Base-by-base conservation (phyloP, 1,140 invertebrate species). In the Radopholus similis region DNA sequence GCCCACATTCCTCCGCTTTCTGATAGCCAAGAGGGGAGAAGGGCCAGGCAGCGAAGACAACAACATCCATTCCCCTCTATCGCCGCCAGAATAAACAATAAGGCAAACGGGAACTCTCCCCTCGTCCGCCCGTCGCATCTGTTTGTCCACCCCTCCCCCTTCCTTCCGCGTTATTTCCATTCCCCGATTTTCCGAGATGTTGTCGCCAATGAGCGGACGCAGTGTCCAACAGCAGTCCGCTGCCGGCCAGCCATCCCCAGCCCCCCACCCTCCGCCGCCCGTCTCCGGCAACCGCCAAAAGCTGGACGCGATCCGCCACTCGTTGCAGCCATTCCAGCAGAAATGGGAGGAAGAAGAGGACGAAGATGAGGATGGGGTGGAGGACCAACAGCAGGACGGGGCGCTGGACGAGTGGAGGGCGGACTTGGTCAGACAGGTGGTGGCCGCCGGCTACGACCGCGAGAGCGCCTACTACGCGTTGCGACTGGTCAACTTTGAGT, bases 391-490 rank as follows among this genome's bases (percentile, higher is more conserved):
- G 13, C 21, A 51, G n/a, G 58, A 62, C 9, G 32, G 38, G 28
- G 28, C 32, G 30, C 18, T 40, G 38, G 40, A 62, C 34, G 58
- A 34, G 0, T 47, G 49, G 49, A 62, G 49, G 32, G 42, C 49
- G 23, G 28, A 49, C 18, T 42, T 62, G 58, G 58, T 62, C 32
- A 35, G 40, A 13, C 34, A 42, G 26, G 49, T 62, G 42, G 58
- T 62, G 18, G 58, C 40, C 30, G 23, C 26, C 32, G 58, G 58
- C 5, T 62, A 62, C 49, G 58, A 62, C 30, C 38, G 49, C 37
- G 76, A 77, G 58, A 56, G 74, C 13, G 76, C 76, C 3, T 74
- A 64, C 54, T 80, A 77, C 51, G 76, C 76, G 6, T 56, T 80
- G 4, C 74, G 75, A 57, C 54, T 77, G 37, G 74, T 79, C 47